A percentile compares a stretch with the other conserved stretches of the same genome.
Conservation (phyloP, 2,888 invertebrate genomes). For the Andrena bicolor region DNA sequence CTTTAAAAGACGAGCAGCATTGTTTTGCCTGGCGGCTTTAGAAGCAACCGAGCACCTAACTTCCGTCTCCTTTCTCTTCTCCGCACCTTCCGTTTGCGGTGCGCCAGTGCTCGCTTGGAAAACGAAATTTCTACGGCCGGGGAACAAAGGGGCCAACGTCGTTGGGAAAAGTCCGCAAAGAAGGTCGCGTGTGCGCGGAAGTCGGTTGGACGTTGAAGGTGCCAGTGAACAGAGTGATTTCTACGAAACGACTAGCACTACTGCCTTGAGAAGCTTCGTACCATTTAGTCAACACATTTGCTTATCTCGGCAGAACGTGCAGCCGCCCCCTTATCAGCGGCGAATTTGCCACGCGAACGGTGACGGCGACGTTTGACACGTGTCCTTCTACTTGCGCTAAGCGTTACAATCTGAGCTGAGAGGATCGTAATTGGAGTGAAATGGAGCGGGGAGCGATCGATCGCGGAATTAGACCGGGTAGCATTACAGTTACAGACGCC, state of each 20-base stretch:
- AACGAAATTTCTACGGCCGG: slow-evolving; percentile 48
- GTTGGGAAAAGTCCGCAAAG: slow-evolving; percentile 4
- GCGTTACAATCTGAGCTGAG: background rate
- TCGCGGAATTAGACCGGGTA: slow-evolving; percentile 40
- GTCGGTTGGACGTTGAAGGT: slow-evolving; percentile 13
- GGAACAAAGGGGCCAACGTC: slow-evolving; percentile 16
- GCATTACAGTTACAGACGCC: slow-evolving; percentile 29
- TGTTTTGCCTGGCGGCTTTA: slow-evolving; percentile 52
- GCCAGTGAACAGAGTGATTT: background rate
- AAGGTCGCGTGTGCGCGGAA: slow-evolving; percentile 1
- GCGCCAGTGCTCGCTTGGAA: slow-evolving; percentile 13
- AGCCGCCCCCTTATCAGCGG: too few species aligned
- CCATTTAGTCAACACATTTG: too few species aligned
- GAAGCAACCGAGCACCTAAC: slow-evolving; percentile 39
- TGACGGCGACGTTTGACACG: too few species aligned
- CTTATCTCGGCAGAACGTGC: too few species aligned
- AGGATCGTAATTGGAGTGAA: background rate
- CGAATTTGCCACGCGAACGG: slow-evolving; percentile 1
- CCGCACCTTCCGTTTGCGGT: slow-evolving; percentile 2
- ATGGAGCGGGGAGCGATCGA: slow-evolving; percentile 41
- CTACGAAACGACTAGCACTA: background rate
- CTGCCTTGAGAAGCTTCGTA: background rate
- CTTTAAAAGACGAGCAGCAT: slow-evolving; percentile 55
- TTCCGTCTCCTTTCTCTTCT: slow-evolving; percentile 26
- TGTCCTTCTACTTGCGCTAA: background rate